A percentile compares a stretch with the other conserved stretches of the same genome.
Conservation (phyloP, 2,797 vertebrate species). For the Acanthurus lineatus region DNA sequence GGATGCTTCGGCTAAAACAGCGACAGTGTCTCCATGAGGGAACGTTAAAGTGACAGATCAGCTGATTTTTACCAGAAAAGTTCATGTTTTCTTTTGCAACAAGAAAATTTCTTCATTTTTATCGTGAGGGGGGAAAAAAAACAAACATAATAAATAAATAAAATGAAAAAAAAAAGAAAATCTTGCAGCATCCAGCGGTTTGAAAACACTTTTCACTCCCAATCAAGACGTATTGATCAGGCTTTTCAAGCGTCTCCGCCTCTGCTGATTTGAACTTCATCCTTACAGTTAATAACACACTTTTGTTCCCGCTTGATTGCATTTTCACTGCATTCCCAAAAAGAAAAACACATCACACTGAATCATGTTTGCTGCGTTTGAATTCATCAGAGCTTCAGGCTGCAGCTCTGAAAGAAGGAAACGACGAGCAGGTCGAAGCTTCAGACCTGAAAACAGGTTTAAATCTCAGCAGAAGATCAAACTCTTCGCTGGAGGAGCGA, state of each 20-base stretch:
- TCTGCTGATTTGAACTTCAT: neutral
- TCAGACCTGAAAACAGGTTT: neutral
- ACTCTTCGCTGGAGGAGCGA: neutral
- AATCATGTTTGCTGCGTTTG: neutral
- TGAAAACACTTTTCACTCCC: neutral
- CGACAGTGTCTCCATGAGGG: no score
- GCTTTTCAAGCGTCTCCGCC: neutral
- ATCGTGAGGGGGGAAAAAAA: no score
- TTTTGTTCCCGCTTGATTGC: no score
- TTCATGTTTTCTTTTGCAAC: no score
- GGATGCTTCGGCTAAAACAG: no score
- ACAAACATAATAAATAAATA: no score
- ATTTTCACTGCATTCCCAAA: neutral
- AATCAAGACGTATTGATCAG: neutral
- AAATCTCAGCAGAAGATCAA: neutral
- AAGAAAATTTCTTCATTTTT: no score
- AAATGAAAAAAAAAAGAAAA: no score
- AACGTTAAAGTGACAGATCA: no score
- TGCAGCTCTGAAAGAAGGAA: neutral
- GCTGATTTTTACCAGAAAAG: no score
- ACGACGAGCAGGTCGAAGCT: neutral
- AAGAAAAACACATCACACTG: no score
- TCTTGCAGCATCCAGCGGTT: neutral
- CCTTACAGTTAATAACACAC: no score
- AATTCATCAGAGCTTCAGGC: neutral